Percentiles rank a stretch among this genome's conserved stretches.
Conservation (phyloP, 1,140 invertebrate species). For the Bombyx mandarina region DNA sequence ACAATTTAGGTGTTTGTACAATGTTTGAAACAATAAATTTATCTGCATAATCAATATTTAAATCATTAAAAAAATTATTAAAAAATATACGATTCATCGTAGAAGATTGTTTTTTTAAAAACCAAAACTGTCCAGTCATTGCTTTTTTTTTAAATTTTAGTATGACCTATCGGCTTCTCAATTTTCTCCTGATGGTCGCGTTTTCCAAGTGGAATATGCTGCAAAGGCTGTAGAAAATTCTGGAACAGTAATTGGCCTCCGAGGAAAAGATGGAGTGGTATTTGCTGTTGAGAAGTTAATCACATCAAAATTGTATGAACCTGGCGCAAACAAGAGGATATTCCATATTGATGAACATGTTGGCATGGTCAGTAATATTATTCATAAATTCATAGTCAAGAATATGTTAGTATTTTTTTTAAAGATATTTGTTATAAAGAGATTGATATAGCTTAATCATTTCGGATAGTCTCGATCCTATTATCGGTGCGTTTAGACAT, state of each 20-base stretch:
- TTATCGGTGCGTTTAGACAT: background rate
- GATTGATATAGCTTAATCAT: background rate
- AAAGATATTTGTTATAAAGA: background rate
- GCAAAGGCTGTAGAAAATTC: conserved; percentile 99
- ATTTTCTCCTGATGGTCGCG: conserved; percentile 98
- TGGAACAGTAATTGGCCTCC: conserved; percentile 94
- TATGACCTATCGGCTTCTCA: conserved; percentile 99
- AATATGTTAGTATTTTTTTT: background rate
- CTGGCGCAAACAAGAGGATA: conserved; percentile 93
- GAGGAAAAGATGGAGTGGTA: conserved; percentile 97
- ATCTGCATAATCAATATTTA: background rate
- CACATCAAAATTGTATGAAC: conserved; percentile 96
- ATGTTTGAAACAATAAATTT: background rate
- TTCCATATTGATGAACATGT: conserved; percentile 96
- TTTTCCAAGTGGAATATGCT: conserved; percentile 99
- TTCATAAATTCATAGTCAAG: background rate
- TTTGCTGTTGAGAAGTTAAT: conserved; percentile 98
- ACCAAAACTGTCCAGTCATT: conserved; percentile 35
- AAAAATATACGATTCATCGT: background rate
- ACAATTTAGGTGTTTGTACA: too few relatives aligned
- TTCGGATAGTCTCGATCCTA: background rate
- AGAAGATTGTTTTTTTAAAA: too few relatives aligned
- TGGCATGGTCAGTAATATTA: conserved; percentile 81
- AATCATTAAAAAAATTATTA: background rate
- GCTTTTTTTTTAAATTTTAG: conserved; percentile 73